A percentile compares a stretch with the other conserved stretches of the same genome.
Evolutionary conservation across 92 coral and sea anemone genomes (phyloP).

Genomic region (Virgularia gustaviana): DNA sequence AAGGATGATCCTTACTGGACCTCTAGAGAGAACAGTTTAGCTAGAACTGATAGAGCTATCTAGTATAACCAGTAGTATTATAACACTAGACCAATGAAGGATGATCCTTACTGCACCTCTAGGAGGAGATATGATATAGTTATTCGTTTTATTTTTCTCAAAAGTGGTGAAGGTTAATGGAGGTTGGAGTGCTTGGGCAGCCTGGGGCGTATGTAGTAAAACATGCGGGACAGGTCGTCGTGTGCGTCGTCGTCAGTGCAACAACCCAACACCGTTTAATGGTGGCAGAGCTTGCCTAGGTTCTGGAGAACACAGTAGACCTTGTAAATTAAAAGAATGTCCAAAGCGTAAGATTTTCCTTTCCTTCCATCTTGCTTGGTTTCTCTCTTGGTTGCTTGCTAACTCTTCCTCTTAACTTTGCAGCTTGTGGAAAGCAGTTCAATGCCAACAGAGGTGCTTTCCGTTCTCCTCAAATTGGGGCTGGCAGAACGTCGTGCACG

Average conservation of each 20-base stretch:
- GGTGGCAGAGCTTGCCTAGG: slow-evolving; percentile 22
- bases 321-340: slow-evolving; percentile 13
- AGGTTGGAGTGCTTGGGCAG: slow-evolving; percentile 18
- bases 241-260: not conserved
- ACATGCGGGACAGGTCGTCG: slow-evolving; percentile 15
- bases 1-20: too few species aligned
- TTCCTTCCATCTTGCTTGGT: not conserved
- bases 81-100: too few species aligned
- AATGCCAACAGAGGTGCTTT: slow-evolving; percentile 4
- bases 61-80: too few species aligned
- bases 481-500: slow-evolving; percentile 17
- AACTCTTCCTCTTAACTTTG: not conserved
- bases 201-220: slow-evolving; percentile 19
- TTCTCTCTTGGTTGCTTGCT: not conserved
- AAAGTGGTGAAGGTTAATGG: slow-evolving; percentile 6
- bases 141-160: not conserved
- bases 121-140: not conserved
- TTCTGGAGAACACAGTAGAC: slow-evolving; percentile 3
- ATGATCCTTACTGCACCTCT: too few species aligned
- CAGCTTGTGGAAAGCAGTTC: not conserved
- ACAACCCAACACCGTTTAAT: slow-evolving; percentile 6
- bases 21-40: too few species aligned
- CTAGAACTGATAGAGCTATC: too few species aligned
- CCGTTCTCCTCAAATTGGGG: slow-evolving; percentile 10
- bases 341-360: slow-evolving; percentile 11